Conservation (phyloP, 2,113 vertebrate genomes). For the Boulengeromyrus knoepffleri region DNA sequence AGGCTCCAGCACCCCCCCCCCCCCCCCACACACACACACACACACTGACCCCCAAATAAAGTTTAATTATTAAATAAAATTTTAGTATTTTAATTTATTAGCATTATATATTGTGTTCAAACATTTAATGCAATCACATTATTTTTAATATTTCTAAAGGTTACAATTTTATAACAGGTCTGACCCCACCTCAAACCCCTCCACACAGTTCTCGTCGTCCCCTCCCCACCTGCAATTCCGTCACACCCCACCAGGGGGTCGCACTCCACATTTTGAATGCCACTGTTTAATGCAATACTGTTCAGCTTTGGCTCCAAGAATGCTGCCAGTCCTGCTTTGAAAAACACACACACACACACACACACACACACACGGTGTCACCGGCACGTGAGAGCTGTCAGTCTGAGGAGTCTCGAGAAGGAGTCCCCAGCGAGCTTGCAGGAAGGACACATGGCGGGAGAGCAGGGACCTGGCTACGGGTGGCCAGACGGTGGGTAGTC, state of each 20-base stretch:
- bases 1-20: no score
- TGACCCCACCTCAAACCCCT: not conserved
- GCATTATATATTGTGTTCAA: not conserved
- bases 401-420: not conserved
- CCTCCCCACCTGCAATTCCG: not conserved
- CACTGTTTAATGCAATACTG: not conserved
- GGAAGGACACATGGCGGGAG: not conserved
- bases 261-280: not conserved
- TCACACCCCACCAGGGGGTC: not conserved
- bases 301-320: not conserved
- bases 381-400: not conserved
- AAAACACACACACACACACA: not conserved
- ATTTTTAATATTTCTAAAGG: not conserved
- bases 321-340: conserved; percentile 1
- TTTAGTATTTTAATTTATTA: not conserved
- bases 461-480: not conserved
- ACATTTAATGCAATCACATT: not conserved
- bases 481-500: not conserved
- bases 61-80: not conserved
- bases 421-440: not conserved
- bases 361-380: not conserved
- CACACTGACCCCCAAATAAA: not conserved
- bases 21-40: not conserved
- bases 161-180: not conserved
- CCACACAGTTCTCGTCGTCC: not conserved